phyloP scores from a whole-genome alignment of 1,140 invertebrate species.

The Cepaea nemoralis region DNA sequence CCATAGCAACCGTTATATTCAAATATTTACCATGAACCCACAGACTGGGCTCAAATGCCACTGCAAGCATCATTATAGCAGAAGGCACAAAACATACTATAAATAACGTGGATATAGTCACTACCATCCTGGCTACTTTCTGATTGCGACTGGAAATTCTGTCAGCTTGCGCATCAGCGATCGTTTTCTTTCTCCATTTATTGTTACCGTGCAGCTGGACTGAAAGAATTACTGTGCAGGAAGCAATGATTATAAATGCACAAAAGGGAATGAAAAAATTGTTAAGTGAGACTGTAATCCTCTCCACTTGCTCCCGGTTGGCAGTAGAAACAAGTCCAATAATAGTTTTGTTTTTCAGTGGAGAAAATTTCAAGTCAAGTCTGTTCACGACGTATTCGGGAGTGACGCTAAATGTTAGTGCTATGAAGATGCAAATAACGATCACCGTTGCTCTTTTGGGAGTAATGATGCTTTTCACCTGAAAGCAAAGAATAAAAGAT shows the following conservation, averaged over 20 bases:
- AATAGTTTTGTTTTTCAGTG: background rate
- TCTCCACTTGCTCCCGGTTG: background rate
- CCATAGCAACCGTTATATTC: background rate
- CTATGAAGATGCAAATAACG: background rate
- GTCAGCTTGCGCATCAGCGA: background rate
- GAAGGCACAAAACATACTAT: background rate
- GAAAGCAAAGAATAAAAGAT: no score
- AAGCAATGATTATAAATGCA: background rate
- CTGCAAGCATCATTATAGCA: background rate
- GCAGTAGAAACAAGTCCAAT: background rate
- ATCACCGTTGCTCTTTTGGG: background rate
- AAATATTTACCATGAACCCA: background rate
- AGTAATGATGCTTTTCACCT: background rate
- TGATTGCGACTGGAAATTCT: background rate
- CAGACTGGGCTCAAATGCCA: background rate
- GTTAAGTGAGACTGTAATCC: background rate
- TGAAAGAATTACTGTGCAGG: background rate
- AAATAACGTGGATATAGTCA: background rate
- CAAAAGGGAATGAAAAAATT: background rate
- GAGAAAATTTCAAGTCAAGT: background rate
- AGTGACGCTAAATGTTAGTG: background rate
- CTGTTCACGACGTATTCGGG: background rate
- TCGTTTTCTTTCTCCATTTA: background rate
- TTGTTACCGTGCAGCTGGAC: background rate
- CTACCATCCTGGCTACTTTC: background rate